Evolutionary conservation across 2,888 invertebrate genomes (phyloP), one percentile per base, ranked within the genome.

Genomic region (Cyaniris semiargus): DNA sequence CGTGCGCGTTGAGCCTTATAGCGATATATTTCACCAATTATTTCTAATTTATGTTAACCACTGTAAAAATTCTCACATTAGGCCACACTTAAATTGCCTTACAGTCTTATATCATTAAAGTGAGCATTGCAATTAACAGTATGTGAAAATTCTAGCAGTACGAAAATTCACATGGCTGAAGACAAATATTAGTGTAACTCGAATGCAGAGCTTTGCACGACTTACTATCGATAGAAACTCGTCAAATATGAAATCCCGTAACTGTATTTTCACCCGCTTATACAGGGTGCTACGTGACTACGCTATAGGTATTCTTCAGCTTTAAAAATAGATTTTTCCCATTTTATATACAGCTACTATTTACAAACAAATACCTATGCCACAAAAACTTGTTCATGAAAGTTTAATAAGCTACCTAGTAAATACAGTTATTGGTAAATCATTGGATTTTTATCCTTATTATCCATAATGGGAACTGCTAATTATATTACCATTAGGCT

Each of bases 131-230:
- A 77, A 77, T 77, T 90, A 90, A 90, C 91, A 89, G 88, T 88
- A 87, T 87, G 90, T 89, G 91, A 92, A 91, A 92, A 86, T 66
- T 66, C 89, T 91, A 81, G 79, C 83, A 83, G 82, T 81, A 81
- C 80, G 77, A 81, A 82, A 81, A 82, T 80, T 80, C 81, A 80
- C 81, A 80, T 82, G 82, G 81, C 80, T 80, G 81, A 80, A 80
- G 80, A 81, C 80, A 80, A 83, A 83, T 79, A 82, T 82, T 83
- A 87, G 89, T 89, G 87, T 88, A 89, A 89, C 88, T 78, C 79
- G 79, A 80, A 79, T 79, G 78, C 79, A 79, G 79, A 77, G 76
- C 79, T 80, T 75, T 27, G 53, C 76, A 79, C 80, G 78, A 78
- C 79, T 79, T 78, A 77, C 76, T 72, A 79, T 71, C 72, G 79